Base-by-base conservation (phyloP, 2,888 invertebrate species). In the Hemicrepidius hirtus region DNA sequence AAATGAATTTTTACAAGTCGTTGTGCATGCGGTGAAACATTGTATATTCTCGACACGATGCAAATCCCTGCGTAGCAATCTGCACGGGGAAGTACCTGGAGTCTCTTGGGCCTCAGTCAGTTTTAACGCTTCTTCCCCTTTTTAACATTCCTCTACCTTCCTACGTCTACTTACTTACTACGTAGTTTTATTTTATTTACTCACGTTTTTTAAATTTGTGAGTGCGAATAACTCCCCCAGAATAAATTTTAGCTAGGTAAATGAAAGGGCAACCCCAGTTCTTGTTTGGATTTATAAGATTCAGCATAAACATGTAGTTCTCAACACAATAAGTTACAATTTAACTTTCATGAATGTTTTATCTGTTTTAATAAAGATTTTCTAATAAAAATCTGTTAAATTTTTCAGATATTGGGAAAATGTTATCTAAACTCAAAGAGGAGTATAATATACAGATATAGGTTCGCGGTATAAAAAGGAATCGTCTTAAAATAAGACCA, bases 41-140 rank as follows among this genome's bases (percentile, higher is more conserved):
- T 76, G 57, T 68, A 65, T 74, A 77, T 77, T 77, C 77, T 65
- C 55, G 66, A 66, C 77, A 76, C 74, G 77, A 74, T 71, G 72
- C 59, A 76, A 76, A 77, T 77, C 77, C 77, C 76, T 68, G 74
- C 74, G 76, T 76, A 76, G 75, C 76, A 77, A 77, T 77, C 76
- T 75, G 75, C 63, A 72, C 68, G 57, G 66, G 65, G 69, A 69
- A 64, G 71, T 65, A 69, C 69, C 68, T 63, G 44, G 57, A 49
- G 59, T 70, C 70, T 68, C 73, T 13, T 32, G 67, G 68, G 71
- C 55, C 70, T 59, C 64, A 64, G 67, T 57, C 70, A 68, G 69
- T 75, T 75, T 75, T 75, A 75, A 75, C 71, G 75, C 64, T 68
- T 68, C 68, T 68, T 62, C 59, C 59, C 73, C 71, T 68, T 66